These are phyloP conservation scores for Drosophila hamatofila DNA, from an alignment of 2,888 invertebrate species.

Conservation along the genomic window DNA sequence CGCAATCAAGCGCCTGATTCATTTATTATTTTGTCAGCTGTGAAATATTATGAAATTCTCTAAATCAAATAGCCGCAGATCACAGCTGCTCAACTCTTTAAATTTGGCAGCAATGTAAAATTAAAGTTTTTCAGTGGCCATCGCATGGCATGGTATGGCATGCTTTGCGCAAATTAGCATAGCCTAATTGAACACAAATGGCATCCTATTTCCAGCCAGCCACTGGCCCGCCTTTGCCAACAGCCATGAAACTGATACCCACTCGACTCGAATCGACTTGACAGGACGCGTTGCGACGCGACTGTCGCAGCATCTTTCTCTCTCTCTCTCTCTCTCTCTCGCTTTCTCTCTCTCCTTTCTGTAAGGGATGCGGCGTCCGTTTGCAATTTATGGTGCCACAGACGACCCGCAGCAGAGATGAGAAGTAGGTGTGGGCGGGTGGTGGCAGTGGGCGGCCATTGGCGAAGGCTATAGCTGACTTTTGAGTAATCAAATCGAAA, in stretches of 20 bases:
- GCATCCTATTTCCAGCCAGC: slow-evolving; percentile 74
- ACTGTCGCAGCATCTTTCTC: background rate
- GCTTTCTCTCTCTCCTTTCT: background rate
- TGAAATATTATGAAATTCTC: slow-evolving; percentile 54
- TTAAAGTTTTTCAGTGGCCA: slow-evolving; percentile 1
- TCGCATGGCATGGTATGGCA: slow-evolving; percentile 21
- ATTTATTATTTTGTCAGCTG: slow-evolving; percentile 66
- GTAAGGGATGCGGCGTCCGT: slow-evolving; percentile 54
- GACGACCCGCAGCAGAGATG: slow-evolving; percentile 45
- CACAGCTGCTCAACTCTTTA: slow-evolving; percentile 27
- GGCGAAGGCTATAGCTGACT: slow-evolving; percentile 46
- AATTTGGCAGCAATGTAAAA: slow-evolving; percentile 19
- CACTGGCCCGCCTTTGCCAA: slow-evolving; percentile 45
- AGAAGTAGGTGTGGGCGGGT: background rate
- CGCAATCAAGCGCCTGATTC: slow-evolving; percentile 48
- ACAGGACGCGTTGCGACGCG: slow-evolving; percentile 5
- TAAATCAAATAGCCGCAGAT: slow-evolving; percentile 49
- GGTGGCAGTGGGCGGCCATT: background rate
- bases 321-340: background rate
- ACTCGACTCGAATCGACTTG: slow-evolving; percentile 46
- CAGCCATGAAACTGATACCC: slow-evolving; percentile 68
- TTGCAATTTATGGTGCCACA: slow-evolving; percentile 78
- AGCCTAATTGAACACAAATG: slow-evolving; percentile 81
- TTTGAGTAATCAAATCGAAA: slow-evolving; percentile 64
- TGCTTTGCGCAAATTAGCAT: slow-evolving; percentile 74